Base-by-base conservation (phyloP, 2,888 invertebrate genomes). In the Oxystoma pomonae region DNA sequence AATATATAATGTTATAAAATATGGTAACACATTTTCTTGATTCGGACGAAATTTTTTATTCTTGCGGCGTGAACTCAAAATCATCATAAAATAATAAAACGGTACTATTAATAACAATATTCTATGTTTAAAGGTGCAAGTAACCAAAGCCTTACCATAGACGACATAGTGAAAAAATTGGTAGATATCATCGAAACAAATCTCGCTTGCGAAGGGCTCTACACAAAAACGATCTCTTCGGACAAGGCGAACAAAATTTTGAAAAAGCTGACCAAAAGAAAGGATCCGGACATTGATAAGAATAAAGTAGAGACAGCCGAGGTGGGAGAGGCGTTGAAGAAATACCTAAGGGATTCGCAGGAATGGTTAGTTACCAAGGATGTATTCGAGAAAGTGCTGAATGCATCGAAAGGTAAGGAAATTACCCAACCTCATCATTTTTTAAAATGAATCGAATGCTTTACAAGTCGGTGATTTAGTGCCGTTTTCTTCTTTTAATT, bases 311-410 rank as follows among this genome's bases (percentile, higher is more conserved):
- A 96, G 77, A 89, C 96, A 64, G 92, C 96, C 78, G 96, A 96
- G 59, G 81, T 97, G 69, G 91, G 94, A 3, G 95, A 96, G 53
- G 89, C 94, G 9, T 82, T 97, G 65, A 96, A 96, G 81, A 84
- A 93, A 73, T 97, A 96, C 84, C 93, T 98, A 82, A 84, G 94
- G 20, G 96, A 97, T 78, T 83, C 96, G 67, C 89, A 90, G 75
- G 91, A 93, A 73, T 94, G 95, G 0, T 83, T 96, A 35, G 90
- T 96, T 74, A 94, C 96, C 1, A 89, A 86, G 77, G 83, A 83
- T 53, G 90, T 67, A 82, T 68, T 70, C 20, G 70, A 71, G 64
- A 67, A 67, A 63, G 65, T 70, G 55, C 62, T 67, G 19, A 60
- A 52, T 58, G 67, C 66, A 66, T 59, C 65, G 61, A 72, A 70